These are phyloP conservation scores for Helostoma temminkii DNA, from an alignment of 2,797 vertebrate genomes.

Conservation along the genomic window DNA sequence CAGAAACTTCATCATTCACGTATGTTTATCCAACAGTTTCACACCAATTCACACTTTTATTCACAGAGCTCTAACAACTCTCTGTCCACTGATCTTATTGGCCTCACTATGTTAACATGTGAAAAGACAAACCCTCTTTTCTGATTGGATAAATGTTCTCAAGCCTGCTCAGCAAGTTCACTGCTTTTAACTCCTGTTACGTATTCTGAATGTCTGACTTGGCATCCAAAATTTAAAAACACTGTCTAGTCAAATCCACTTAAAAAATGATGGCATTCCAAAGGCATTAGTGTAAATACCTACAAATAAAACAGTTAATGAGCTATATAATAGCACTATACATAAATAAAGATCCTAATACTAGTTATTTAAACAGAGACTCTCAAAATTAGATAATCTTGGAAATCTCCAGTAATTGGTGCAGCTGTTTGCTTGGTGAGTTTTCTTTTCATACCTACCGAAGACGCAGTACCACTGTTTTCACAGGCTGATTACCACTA, in stretches of 20 bases:
- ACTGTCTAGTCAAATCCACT: background rate
- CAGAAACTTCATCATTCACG: background rate
- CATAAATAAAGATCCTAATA: no score
- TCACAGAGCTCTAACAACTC: background rate
- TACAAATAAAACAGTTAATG: background rate
- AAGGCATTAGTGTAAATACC: background rate
- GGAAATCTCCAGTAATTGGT: no score
- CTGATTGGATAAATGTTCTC: background rate
- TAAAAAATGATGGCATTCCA: background rate
- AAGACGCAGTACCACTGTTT: background rate
- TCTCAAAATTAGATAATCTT: no score
- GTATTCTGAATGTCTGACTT: no score
- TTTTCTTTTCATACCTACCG: background rate
- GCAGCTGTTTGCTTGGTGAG: no score
- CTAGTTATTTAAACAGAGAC: no score
- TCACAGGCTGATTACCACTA: background rate
- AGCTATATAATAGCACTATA: no score
- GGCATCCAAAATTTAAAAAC: no score
- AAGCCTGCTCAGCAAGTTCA: background rate
- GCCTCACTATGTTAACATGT: background rate
- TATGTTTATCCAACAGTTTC: constrained; percentile 9
- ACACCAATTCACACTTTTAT: constrained; percentile 7
- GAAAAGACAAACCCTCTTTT: background rate
- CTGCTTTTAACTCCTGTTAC: no score
- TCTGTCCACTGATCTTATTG: background rate